Evolutionary conservation across 2,888 invertebrate genomes (phyloP), one percentile per base, ranked within the genome.

Genomic region (Anoplius nigerrimus): DNA sequence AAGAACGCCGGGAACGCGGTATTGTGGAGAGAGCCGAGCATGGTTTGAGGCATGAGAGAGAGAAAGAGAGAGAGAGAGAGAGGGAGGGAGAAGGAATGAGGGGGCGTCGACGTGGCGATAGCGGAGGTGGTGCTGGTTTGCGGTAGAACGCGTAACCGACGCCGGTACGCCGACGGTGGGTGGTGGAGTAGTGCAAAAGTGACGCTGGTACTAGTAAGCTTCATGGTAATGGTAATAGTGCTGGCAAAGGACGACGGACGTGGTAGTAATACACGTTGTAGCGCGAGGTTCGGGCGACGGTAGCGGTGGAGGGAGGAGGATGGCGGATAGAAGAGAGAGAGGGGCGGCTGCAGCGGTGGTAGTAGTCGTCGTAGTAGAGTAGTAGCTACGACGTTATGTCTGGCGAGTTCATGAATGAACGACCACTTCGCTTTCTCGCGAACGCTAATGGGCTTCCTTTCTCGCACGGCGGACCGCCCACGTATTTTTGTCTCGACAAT

Each of bases 371-470:
- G 65, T 71, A 67, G 66, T 67, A 71, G 69, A 69, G 65, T 66
- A 75, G 65, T 66, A 66, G 59, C 67, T 69, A 68, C 64, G 65
- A 74, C 64, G 65, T 62, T 34, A 34, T 71, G 70, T 65, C 66
- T 66, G 76, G 74, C 74, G 79, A 80, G 81, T 83, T 86, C 83
- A 86, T 87, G 86, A 87, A 87, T 86, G 87, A 86, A 86, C 86
- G 82, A 80, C 78, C 83, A 80, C 68, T 74, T 75, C 77, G 72
- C 76, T 71, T 69, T 71, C 80, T 76, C 78, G 77, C 79, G 78
- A 75, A 69, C 79, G 80, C 84, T 87, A 85, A 86, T 85, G 84
- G 83, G 80, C 82, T 81, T 80, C 80, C 82, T 84, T 83, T 82
- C 83, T 82, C 82, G 46, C 62, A 61, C 65, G 54, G 34, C 6